Base-by-base conservation (phyloP, 1,140 invertebrate genomes). In the Drosophila ambigua region DNA sequence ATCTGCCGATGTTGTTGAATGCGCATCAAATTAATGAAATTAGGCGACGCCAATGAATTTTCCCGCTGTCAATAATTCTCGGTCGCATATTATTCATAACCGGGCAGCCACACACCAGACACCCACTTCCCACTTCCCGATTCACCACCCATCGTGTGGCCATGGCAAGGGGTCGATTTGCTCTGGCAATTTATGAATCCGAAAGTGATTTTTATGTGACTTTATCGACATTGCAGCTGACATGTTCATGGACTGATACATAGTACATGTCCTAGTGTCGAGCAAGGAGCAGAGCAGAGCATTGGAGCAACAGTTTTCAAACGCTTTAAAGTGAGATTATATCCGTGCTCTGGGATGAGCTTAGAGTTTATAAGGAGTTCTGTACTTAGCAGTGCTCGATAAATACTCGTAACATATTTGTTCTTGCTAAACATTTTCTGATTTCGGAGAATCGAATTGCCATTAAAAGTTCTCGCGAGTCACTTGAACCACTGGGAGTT, bases 1-100 rank as follows among this genome's bases (percentile, higher is more conserved):
- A 88, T 82, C 82, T 88, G 79, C 76, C 77, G 77, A 82, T 77
- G 50, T 68, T 62, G 79, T 76, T 82, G 75, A 79, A 82, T 88
- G 67, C 69, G 75, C 75, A 72, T 79, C 59, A 88, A 85, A 79
- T 88, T 81, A 88, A 87, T 79, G 79, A 87, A 87, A 87, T 88
- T 87, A 88, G 83, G 63, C 51, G 51, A 66, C 41, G 80, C 62
- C 61, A 51, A 82, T 72, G 72, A 62, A 76, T 79, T 82, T 82
- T 24, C 67, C 46, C 35, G 59, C 41, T 59, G 46, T 62, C 74
- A 75, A 81, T 77, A 72, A 69, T 68, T 69, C 46, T 20, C 57
- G 50, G 50, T 57, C 55, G 16, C 61, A 58, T 49, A 77, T 87
- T 81, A 87, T 85, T 87, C 74, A 87, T 82, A 87, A 63, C 52